Base-by-base conservation (phyloP, 2,888 invertebrate genomes). In the Apomyelois bistriatella region DNA sequence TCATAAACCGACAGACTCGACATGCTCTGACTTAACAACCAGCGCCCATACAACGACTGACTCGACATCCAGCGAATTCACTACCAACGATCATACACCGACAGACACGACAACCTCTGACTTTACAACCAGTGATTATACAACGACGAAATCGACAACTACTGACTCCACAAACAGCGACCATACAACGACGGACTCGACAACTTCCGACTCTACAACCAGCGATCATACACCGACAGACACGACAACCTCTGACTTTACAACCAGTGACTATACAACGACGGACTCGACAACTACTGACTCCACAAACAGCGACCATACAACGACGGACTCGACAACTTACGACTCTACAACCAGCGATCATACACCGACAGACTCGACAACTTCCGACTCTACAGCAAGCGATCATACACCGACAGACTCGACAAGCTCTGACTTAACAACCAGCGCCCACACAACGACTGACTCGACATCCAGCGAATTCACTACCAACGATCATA, bases 91-190 rank as follows among this genome's bases (percentile, higher is more conserved):
- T 48, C 6, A 30, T 32, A 32, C 32, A 32, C 2, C 22, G 22
- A 40, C 54, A 6, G 47, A 48, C 1, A 54, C 53, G 3, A 40
- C 40, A 16, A 8, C 15, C 40, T 9, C 40, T 10, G 8, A 15
- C 9, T 15, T 48, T 7, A 52, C 57, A n/a, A 55, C 54, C 1
- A 43, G 42, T 53, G 1, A 37, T 51, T 15, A 36, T 42, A 54
- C 47, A 0, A 46, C 22, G 22, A 32, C 52, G 10, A 47, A 22
- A 13, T 57, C 51, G 6, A 41, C 28, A 40, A 52, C 30, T 1
- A 9, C 52, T 5, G 47, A 49, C 1, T 55, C 49, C 7, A 52
- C 57, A n/a, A 55, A 53, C 1, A 53, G 41, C 51, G 12, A 51
- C 48, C 6, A 30, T 32, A 32, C 32, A 9, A 40, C 54, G 7